Evolutionary conservation across 2,113 vertebrate species (phyloP).

Genomic region (Leptobrachium leishanense): DNA sequence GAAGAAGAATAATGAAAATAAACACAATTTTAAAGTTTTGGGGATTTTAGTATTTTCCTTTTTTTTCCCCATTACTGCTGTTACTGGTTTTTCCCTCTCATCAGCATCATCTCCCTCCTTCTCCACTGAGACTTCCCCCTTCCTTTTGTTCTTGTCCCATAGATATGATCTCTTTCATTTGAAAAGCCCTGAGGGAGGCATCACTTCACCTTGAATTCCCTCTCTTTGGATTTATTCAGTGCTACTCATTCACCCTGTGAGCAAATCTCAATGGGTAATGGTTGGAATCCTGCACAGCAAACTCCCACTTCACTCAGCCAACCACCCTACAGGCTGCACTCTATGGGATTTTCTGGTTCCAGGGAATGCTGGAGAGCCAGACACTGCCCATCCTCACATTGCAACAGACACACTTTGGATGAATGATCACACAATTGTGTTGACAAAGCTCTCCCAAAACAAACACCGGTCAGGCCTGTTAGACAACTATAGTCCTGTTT

Average conservation of each 20-base stretch:
- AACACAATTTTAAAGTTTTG: no score
- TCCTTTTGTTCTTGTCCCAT: not conserved
- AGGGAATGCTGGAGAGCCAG: not conserved
- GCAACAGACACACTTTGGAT: not conserved
- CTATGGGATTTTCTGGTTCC: no score
- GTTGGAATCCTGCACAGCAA: no score
- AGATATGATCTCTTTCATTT: slow-evolving; percentile 4
- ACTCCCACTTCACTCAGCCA: no score
- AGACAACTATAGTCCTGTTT: not conserved
- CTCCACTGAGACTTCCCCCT: not conserved
- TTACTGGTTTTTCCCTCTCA: slow-evolving; percentile 26
- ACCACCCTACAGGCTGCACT: no score
- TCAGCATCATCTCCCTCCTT: slow-evolving; percentile 30
- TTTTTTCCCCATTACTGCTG: no score
- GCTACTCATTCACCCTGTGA: no score
- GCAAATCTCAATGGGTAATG: no score
- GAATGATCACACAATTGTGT: not conserved
- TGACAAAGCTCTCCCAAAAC: not conserved
- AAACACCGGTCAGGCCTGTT: slow-evolving; percentile 13
- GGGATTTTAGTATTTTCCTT: no score
- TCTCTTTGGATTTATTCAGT: not conserved
- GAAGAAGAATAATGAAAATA: no score
- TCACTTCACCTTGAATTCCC: not conserved
- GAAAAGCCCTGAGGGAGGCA: slow-evolving; percentile 10
- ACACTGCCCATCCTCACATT: not conserved